phyloP scores from a whole-genome alignment of 1,140 invertebrate genomes.

The Helicoverpa armigera region DNA sequence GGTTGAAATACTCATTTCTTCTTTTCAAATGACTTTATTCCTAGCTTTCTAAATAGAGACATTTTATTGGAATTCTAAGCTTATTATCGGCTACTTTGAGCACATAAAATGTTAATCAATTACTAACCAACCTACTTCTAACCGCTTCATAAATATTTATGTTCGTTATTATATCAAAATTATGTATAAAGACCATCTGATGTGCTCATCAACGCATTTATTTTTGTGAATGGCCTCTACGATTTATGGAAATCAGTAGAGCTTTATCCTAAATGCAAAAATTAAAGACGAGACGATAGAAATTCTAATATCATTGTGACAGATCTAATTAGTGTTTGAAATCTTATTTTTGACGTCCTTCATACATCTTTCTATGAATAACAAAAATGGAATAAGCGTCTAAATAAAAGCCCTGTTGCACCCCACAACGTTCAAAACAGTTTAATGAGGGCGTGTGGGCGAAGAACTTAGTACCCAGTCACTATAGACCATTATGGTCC shows the following conservation, averaged over 20 bases:
- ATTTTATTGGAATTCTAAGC: constrained; percentile 11
- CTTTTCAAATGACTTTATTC: constrained; percentile 7
- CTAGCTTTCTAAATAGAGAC: constrained; percentile 5
- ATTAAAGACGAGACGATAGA: no score
- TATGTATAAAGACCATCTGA: background rate
- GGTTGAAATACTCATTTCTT: constrained; percentile 2
- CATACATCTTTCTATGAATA: no score
- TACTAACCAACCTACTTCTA: background rate
- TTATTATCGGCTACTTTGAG: background rate
- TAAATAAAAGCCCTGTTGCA: background rate
- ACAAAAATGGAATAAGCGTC: background rate
- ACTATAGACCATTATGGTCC: constrained; percentile 12
- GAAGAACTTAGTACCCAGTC: constrained; percentile 28
- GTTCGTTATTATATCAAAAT: background rate
- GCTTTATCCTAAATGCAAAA: no score
- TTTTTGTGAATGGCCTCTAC: background rate
- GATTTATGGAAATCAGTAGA: background rate
- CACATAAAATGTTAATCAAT: constrained; percentile 4
- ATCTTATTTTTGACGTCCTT: no score
- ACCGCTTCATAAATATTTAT: constrained; percentile 15
- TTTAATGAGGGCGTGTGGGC: constrained; percentile 22
- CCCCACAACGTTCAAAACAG: background rate
- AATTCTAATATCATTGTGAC: no score
- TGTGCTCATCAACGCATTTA: background rate
- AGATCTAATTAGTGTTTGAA: no score